These are phyloP conservation scores for Campylorhamphus procurvoides DNA, from an alignment of 2,113 vertebrate genomes.

Conservation along the genomic window DNA sequence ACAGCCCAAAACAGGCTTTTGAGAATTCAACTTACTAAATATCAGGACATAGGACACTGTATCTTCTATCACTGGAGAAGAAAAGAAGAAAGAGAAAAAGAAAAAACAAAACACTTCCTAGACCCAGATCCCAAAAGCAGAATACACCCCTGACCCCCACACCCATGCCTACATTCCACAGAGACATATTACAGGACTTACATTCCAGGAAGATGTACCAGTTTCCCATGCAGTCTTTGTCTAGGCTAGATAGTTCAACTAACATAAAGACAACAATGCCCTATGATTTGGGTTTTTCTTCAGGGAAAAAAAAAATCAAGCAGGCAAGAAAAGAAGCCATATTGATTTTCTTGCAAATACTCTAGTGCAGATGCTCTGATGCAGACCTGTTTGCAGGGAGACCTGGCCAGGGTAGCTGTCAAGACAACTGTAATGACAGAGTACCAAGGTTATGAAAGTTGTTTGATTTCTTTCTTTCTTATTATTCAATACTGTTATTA, in stretches of 20 bases:
- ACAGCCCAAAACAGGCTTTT: background rate
- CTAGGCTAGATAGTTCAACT: background rate
- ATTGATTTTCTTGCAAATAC: background rate
- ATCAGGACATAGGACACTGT: too few relatives aligned
- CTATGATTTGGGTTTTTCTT: background rate
- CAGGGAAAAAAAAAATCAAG: background rate
- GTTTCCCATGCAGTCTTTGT: background rate
- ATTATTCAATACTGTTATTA: background rate
- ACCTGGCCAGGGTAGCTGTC: background rate
- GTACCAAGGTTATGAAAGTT: background rate
- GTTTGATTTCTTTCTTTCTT: background rate
- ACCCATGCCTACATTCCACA: fast-evolving
- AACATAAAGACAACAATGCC: background rate
- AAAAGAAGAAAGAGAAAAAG: fast-evolving
- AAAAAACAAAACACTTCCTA: background rate
- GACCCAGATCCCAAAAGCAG: background rate
- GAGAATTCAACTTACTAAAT: background rate
- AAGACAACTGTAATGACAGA: background rate
- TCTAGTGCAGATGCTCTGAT: background rate
- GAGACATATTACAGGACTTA: background rate
- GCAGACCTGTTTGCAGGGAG: background rate
- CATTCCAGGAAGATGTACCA: fast-evolving
- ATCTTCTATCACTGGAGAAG: background rate
- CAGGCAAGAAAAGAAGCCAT: background rate
- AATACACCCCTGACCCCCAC: fast-evolving